A percentile compares a stretch with the other conserved stretches of the same genome.
Conservation (phyloP, 2,888 invertebrate species). For the Escarpia spicata region DNA sequence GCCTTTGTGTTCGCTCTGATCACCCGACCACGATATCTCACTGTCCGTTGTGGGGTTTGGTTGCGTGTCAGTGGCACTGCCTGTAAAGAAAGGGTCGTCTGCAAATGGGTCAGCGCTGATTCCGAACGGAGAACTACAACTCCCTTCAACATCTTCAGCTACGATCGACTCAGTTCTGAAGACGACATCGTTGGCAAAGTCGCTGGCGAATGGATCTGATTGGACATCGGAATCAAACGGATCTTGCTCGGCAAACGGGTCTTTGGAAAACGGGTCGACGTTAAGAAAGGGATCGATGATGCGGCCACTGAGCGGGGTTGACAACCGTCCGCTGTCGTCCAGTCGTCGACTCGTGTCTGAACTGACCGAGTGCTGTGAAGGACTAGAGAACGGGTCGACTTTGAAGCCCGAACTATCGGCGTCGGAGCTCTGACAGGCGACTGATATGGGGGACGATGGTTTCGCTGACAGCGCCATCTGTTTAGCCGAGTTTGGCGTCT, state of each 20-base stretch:
- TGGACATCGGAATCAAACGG: neutral
- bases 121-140: neutral
- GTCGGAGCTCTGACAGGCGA: neutral
- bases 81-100: neutral
- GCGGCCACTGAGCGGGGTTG: neutral
- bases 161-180: neutral
- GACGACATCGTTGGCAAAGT: neutral
- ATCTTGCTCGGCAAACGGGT: neutral
- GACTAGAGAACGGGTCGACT: conserved; percentile 17
- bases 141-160: neutral
- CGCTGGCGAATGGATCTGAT: neutral
- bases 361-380: neutral
- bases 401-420: neutral
- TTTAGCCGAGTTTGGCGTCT: conserved; percentile 8
- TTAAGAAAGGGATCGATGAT: conserved; percentile 13
- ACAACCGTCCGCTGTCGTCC: conserved; percentile 13
- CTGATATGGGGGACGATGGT: neutral
- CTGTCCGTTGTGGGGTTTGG: neutral
- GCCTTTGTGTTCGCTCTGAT: neutral
- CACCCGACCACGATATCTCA: neutral
- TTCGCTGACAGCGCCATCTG: conserved; percentile 5
- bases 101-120: neutral
- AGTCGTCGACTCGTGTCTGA: neutral
- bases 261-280: neutral
- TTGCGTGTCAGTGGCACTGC: neutral